Percentiles rank a stretch among this genome's conserved stretches.
phyloP scores from a whole-genome alignment of 2,797 vertebrate genomes.

The Pampus argenteus region DNA sequence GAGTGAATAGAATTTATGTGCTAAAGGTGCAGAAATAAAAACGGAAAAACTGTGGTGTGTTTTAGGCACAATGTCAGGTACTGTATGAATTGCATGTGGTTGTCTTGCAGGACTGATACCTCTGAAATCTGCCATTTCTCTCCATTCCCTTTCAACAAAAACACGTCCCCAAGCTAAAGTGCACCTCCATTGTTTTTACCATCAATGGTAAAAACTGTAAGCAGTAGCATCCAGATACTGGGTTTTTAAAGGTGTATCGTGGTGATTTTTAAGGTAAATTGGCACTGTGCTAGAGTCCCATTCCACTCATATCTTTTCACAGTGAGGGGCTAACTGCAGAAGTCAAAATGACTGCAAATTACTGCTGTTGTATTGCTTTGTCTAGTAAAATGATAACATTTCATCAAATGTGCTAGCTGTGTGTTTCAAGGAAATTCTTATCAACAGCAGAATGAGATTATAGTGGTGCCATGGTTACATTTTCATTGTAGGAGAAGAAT shows the following conservation, averaged over 20 bases:
- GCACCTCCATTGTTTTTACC: constrained; percentile 81
- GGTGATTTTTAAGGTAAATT: constrained; percentile 70
- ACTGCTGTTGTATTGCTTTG: constrained; percentile 43
- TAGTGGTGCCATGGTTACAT: background rate
- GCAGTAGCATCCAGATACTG: constrained; percentile 76
- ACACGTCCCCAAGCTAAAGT: constrained; percentile 86
- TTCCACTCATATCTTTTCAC: constrained; percentile 46
- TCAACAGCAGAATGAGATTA: constrained; percentile 47
- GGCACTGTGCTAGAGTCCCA: constrained; percentile 47
- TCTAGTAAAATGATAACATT: constrained; percentile 48
- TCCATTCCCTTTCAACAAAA: constrained; percentile 85
- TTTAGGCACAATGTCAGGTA: constrained; percentile 75
- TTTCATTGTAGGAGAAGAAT: constrained; percentile 22
- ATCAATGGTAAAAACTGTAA: constrained; percentile 86
- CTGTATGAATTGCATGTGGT: constrained; percentile 85
- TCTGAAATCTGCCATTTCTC: constrained; percentile 85
- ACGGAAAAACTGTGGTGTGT: constrained; percentile 71
- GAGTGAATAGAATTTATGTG: constrained; percentile 74
- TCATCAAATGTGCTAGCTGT: constrained; percentile 41
- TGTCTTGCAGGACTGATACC: constrained; percentile 87
- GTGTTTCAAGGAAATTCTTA: constrained; percentile 46
- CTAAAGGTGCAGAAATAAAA: constrained; percentile 78
- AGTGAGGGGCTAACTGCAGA: constrained; percentile 46
- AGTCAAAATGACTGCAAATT: constrained; percentile 52
- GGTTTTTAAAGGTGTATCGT: constrained; percentile 78